These are phyloP conservation scores for Hippolais icterina DNA, from an alignment of 2,113 vertebrate species.

Conservation along the genomic window DNA sequence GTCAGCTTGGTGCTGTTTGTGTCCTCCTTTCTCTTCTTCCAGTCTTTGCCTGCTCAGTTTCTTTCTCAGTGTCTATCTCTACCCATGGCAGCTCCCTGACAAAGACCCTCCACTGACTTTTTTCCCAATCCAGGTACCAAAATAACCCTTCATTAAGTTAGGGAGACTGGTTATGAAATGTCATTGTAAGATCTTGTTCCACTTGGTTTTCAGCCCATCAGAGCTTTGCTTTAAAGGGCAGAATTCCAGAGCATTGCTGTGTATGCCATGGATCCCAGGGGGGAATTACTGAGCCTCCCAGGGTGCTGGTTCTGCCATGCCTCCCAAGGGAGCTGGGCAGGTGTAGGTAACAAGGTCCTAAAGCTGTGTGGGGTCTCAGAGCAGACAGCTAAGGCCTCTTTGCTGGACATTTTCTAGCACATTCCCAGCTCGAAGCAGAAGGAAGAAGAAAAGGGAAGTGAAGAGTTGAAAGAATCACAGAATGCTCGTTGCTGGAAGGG, in stretches of 20 bases:
- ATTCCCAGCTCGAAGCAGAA: neutral
- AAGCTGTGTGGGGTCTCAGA: neutral
- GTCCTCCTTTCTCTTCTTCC: neutral
- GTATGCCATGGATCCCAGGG: neutral
- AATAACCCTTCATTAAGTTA: neutral
- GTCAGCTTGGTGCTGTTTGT: neutral
- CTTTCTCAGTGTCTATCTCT: neutral
- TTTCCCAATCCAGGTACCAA: neutral
- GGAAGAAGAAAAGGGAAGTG: neutral
- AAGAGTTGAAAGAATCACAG: neutral
- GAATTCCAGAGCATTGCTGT: neutral
- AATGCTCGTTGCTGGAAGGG: neutral
- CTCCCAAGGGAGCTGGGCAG: neutral
- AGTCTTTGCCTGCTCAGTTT: neutral
- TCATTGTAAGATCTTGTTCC: neutral
- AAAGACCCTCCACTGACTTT: neutral
- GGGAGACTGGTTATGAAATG: neutral
- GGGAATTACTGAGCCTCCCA: rapidly evolving
- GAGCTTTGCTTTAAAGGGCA: neutral
- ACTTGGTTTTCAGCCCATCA: neutral
- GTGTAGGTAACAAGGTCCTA: neutral
- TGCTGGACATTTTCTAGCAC: neutral
- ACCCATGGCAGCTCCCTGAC: neutral
- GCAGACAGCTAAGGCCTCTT: neutral
- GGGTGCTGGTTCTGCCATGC: rapidly evolving